Evolutionary conservation across 1,140 invertebrate species (phyloP).

Genomic region (Anastatus disparis): DNA sequence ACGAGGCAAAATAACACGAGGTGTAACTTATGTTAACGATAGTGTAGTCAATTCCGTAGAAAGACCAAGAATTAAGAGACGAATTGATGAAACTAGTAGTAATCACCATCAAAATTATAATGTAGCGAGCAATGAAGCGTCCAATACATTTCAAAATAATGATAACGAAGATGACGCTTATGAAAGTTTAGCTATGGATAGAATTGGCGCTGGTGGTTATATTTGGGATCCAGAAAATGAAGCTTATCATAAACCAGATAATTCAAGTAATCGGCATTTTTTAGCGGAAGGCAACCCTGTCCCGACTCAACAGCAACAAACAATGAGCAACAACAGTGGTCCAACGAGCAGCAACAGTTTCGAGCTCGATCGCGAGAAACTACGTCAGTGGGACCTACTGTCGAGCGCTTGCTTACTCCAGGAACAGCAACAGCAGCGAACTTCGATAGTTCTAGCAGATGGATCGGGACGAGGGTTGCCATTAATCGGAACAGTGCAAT

Average conservation of each 20-base stretch:
- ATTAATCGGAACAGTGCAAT: constrained; percentile 34
- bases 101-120: background rate
- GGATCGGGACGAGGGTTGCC: constrained; percentile 60
- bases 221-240: constrained; percentile 66
- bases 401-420: constrained; percentile 76
- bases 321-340: constrained; percentile 41
- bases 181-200: constrained; percentile 57
- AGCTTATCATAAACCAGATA: constrained; percentile 48
- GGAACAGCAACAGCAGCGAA: constrained; percentile 64
- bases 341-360: constrained; percentile 55
- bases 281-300: constrained; percentile 69
- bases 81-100: constrained; percentile 43
- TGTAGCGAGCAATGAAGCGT: background rate
- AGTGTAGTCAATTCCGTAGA: constrained; percentile 61
- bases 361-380: constrained; percentile 85
- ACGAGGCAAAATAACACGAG: constrained; percentile 69
- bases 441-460: constrained; percentile 56
- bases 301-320: constrained; percentile 36
- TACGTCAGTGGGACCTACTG: constrained; percentile 87
- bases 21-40: constrained; percentile 81
- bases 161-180: constrained; percentile 52
- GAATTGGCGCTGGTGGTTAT: constrained; percentile 58
- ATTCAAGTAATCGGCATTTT: constrained; percentile 62
- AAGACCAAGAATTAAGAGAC: constrained; percentile 44
- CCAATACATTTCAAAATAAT: background rate